Percentiles rank a stretch among this genome's conserved stretches.
phyloP scores from a whole-genome alignment of 2,797 vertebrate species.

The Acanthornis magna region DNA sequence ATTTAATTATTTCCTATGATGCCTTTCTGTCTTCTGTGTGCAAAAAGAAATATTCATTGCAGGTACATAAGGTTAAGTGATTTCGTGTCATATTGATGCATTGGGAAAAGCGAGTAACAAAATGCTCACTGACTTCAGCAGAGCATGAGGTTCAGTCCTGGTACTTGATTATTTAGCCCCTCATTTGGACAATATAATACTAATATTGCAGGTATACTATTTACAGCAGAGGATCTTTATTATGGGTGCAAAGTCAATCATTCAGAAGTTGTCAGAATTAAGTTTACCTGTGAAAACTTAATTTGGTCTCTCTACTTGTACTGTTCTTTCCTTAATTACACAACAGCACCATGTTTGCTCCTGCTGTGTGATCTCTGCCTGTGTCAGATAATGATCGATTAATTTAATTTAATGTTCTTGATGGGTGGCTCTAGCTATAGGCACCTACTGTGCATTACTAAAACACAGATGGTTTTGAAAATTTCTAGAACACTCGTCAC shows the following conservation, averaged over 20 bases:
- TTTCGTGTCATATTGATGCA: not conserved
- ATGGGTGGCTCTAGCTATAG: not conserved
- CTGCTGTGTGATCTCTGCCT: not conserved
- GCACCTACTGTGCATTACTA: conserved; percentile 14
- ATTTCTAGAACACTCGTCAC: not conserved
- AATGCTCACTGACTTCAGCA: not conserved
- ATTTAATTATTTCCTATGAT: not conserved
- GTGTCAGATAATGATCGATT: not conserved
- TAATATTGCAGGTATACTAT: fast-evolving
- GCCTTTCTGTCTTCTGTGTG: not conserved
- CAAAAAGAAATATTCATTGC: not conserved
- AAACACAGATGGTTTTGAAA: conserved; percentile 32
- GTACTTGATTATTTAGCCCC: not conserved
- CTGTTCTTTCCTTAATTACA: not conserved
- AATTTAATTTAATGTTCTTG: conserved; percentile 27
- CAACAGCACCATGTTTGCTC: not conserved
- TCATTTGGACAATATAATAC: not conserved
- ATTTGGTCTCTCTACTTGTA: not conserved
- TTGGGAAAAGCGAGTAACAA: not conserved
- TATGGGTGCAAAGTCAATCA: not conserved
- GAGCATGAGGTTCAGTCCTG: not conserved
- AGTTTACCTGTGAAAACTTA: not conserved
- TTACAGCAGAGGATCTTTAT: not conserved
- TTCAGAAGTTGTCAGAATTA: not conserved
- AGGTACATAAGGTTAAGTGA: not conserved